Base-by-base conservation (phyloP, 2,113 vertebrate genomes). In the Hippoglossus stenolepis region DNA sequence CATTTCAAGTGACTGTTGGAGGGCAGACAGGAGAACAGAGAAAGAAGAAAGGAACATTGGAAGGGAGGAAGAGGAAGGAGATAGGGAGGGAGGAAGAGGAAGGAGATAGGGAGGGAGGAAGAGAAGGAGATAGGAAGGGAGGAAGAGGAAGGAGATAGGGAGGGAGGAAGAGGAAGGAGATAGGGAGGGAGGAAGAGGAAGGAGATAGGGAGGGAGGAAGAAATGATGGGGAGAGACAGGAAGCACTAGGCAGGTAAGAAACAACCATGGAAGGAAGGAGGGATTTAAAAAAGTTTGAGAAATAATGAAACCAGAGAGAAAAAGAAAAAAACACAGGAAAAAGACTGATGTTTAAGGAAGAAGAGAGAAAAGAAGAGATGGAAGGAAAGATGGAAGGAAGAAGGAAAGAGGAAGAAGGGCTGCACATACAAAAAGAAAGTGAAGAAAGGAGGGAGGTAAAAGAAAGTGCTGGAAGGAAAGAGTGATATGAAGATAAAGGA, bases 1-100 rank as follows among this genome's bases (percentile, higher is more conserved):
- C 78, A 82, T 86, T 80, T 80, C 28, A 65, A 69, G 82, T 74
- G 78, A 81, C 80, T 73, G 81, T 69, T 70, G 65, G 81, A 70
- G 81, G 81, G 47, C 57, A 49, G 54, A 77, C 69, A 65, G 75
- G 68, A 63, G 65, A n/a, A 18, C 6, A 40, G 11, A 13, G 40
- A 2, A 40, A 12, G 56, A 14, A 24, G 28, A 10, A 26, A 31
- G 4, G 15, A 18, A 12, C 23, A 23, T 13, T 13, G 28, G 8
- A 21, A 56, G 2, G 24, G 17, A 24, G 9, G 15, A 60, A 3
- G 23, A 58, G 23, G 26, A 28, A 26, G 11, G 56, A 24, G 21
- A 56, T 5, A 58, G 3, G 21, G 3, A 58, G 24, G 20, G 69
- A 67, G 69, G 65, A 60, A 56, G 54, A 26, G 28, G 28, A 28